These are phyloP conservation scores for Ailurus styani DNA, from an alignment of 2,113 vertebrate species.

Conservation along the genomic window DNA sequence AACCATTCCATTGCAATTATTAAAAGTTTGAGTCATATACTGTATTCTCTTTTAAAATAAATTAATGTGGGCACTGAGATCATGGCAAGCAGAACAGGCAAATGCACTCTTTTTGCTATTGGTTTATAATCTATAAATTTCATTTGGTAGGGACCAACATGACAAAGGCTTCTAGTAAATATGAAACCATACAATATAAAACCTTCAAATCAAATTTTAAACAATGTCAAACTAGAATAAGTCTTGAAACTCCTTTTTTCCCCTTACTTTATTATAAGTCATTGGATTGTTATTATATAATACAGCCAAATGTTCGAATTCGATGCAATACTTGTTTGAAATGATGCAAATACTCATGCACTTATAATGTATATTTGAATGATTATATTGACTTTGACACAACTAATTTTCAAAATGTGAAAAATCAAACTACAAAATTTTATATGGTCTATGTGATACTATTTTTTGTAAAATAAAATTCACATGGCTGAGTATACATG, in stretches of 20 bases:
- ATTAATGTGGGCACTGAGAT: neutral
- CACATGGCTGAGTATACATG: neutral
- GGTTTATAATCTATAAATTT: neutral
- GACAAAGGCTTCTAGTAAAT: neutral
- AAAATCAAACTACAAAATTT: neutral
- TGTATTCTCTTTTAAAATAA: conserved; percentile 6
- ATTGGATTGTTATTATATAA: neutral
- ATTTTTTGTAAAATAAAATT: neutral
- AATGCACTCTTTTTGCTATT: neutral
- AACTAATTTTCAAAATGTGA: neutral
- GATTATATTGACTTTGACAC: neutral
- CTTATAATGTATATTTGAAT: neutral
- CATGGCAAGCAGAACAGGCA: neutral
- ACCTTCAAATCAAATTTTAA: neutral
- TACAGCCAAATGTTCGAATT: neutral
- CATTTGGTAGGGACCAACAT: neutral
- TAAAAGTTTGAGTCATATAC: conserved; percentile 15
- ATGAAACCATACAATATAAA: neutral
- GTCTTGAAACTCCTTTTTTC: neutral
- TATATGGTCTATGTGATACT: neutral
- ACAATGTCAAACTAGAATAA: neutral
- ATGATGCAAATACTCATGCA: neutral
- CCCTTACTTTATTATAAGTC: neutral
- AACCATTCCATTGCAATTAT: neutral
- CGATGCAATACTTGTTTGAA: no score